phyloP scores from a whole-genome alignment of 2,797 vertebrate species.

The Rhabdomys pumilio region DNA sequence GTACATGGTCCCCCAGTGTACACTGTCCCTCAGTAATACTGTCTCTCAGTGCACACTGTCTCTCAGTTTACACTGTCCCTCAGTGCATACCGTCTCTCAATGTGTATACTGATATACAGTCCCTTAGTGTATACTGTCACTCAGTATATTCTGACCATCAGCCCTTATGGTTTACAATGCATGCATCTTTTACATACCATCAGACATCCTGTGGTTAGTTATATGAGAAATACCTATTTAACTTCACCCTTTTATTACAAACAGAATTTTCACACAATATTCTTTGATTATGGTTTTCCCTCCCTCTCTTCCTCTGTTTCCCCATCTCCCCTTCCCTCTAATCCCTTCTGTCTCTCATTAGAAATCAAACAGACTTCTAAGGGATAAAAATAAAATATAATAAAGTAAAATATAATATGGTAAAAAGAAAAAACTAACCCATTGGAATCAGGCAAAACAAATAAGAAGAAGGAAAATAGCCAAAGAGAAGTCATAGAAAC shows the following conservation, averaged over 20 bases:
- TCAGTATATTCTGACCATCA: background rate
- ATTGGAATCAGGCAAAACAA: background rate
- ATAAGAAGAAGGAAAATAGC: background rate
- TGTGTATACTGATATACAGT: too few relatives aligned
- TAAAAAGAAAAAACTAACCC: background rate
- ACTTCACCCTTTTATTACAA: background rate
- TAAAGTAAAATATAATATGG: background rate
- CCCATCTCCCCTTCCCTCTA: background rate
- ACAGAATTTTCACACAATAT: background rate
- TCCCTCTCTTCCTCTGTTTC: background rate
- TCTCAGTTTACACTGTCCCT: too few relatives aligned
- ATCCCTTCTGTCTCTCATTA: background rate
- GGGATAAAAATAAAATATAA: background rate
- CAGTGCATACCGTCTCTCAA: too few relatives aligned
- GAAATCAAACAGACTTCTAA: background rate
- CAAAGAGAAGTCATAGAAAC: background rate
- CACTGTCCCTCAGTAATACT: too few relatives aligned
- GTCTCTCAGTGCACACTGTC: too few relatives aligned
- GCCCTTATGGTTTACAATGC: background rate
- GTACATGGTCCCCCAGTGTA: too few relatives aligned
- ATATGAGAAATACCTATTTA: background rate
- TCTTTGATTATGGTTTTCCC: background rate
- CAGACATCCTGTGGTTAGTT: background rate
- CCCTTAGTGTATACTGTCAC: too few relatives aligned
- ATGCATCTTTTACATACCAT: conserved; percentile 17